Evolutionary conservation across 2,888 invertebrate genomes (phyloP).

Genomic region (Papilio gigon): DNA sequence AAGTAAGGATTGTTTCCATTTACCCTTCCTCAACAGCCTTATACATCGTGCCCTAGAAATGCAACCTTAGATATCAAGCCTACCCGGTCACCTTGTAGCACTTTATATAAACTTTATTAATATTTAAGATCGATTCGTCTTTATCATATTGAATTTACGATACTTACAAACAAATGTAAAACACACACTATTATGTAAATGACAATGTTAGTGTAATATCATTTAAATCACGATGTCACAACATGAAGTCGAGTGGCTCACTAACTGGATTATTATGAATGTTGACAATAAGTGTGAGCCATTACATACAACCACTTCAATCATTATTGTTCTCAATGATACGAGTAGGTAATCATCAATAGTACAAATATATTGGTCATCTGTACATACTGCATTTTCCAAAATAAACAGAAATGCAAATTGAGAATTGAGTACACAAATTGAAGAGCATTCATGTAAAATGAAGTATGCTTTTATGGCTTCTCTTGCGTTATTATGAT

Average conservation of each 20-base stretch:
- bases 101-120: neutral
- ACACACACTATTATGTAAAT: conserved; percentile 19
- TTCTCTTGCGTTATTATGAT: neutral
- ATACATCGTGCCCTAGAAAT: conserved; percentile 14
- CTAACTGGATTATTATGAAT: conserved; percentile 30
- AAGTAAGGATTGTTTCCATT: conserved; percentile 41
- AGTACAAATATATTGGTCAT: neutral
- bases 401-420: neutral
- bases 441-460: neutral
- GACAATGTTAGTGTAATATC: conserved; percentile 20
- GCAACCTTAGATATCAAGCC: neutral
- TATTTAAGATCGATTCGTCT: neutral
- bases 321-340: conserved; percentile 20
- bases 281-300: conserved; percentile 8
- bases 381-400: neutral
- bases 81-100: neutral
- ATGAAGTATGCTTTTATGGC: neutral
- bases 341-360: conserved; percentile 21
- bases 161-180: conserved; percentile 15
- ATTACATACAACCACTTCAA: conserved; percentile 8
- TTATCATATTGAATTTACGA: conserved; percentile 30
- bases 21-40: conserved; percentile 37
- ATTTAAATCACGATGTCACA: conserved; percentile 22
- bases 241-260: conserved; percentile 10
- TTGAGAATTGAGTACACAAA: neutral